Base-by-base conservation (phyloP, 53 echinoderm and acorn worm genomes). In the Apostichopus leukothele region DNA sequence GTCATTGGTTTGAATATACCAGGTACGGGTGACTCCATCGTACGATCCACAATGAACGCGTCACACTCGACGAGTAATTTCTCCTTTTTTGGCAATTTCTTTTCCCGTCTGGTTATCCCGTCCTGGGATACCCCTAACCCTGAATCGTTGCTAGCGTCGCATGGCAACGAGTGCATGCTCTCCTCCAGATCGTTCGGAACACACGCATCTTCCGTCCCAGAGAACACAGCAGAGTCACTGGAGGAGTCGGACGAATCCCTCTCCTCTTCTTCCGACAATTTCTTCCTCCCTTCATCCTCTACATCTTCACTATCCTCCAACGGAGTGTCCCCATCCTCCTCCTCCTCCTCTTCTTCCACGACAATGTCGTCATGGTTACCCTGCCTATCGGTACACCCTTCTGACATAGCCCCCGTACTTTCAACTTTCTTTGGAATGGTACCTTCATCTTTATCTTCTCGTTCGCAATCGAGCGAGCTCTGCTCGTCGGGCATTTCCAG, bases 221-320 rank as follows among this genome's bases (percentile, higher is more conserved):
- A 87, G 55, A 87, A 87, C 14, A 87, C 88, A 0, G 88, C 88
- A 21, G 88, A 87, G 25, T 87, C 88, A 53, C 88, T 87, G 6
- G 88, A 87, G 12, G 88, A 74, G 53, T 87, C 88, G 1, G 88
- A 87, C 11, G 88, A 75, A 18, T 87, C 88, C 52, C 88, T 74
- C 52, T 83, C 83, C 55, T 57, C 83, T 14, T 80, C 80, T 13
- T 50, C 78, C 26, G 7, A 57, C 57, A 57, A 57, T 57, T 57
- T 75, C 21, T 22, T 75, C 21, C 75, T 7, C 0, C 39, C 39
- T 10, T 86, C 71, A 13, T 86, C 86, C 23, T 86, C 86, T 66
- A 55, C 80, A 54, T 81, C 81, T 54, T 54, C 55, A 71, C 5
- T 6, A 71, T 71, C 71, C 71, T 71, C 71, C 0, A 57, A 10